Percentiles rank a stretch among this genome's conserved stretches.
Evolutionary conservation across 2,888 invertebrate genomes (phyloP).

Genomic region (Phrixothrix hirtus): DNA sequence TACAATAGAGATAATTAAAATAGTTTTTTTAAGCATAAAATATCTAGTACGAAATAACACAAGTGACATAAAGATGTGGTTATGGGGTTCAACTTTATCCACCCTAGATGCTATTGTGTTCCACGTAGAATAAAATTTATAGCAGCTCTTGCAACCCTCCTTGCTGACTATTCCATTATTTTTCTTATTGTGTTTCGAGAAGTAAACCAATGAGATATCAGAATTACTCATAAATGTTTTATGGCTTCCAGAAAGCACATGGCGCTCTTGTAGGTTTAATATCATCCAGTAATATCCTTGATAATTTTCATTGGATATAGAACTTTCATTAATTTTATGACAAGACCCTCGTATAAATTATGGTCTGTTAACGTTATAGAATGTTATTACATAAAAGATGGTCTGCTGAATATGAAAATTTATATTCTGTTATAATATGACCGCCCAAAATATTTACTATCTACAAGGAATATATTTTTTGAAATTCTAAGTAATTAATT

Average conservation of each 20-base stretch:
- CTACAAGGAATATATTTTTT: no score
- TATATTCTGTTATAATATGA: no score
- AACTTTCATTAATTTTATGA: conserved; percentile 30
- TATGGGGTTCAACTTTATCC: conserved; percentile 21
- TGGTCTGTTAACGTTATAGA: conserved; percentile 21
- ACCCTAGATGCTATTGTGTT: conserved; percentile 27
- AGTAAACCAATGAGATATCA: conserved; percentile 25
- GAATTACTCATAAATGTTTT: conserved; percentile 28
- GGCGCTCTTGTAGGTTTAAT: conserved; percentile 32
- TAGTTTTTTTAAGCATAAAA: no score
- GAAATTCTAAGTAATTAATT: no score
- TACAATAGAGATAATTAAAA: no score
- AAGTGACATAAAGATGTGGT: conserved; percentile 13
- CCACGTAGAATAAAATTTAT: conserved; percentile 24
- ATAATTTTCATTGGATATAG: conserved; percentile 26
- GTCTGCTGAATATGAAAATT: no score
- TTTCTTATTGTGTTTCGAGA: conserved; percentile 17
- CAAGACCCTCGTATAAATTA: conserved; percentile 26
- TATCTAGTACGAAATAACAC: no score
- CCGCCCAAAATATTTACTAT: no score
- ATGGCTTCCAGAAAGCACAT: conserved; percentile 30
- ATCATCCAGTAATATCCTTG: conserved; percentile 27
- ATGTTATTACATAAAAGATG: conserved; percentile 8
- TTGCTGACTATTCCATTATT: conserved; percentile 25
- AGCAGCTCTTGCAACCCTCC: conserved; percentile 19